These are phyloP conservation scores for Furcifer pardalis DNA, from an alignment of 2,797 vertebrate species.

Conservation along the genomic window DNA sequence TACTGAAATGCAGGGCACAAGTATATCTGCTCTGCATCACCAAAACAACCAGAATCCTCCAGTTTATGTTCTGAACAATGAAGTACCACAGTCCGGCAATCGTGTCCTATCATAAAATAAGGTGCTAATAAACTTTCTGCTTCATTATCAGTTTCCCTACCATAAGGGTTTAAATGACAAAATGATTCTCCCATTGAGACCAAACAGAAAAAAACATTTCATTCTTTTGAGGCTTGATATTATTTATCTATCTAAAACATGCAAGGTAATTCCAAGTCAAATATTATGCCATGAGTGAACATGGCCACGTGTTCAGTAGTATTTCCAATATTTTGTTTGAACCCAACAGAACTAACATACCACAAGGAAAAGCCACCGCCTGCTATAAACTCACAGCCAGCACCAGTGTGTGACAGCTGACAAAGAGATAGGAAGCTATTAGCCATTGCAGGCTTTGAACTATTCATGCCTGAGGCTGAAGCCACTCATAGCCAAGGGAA, in stretches of 20 bases:
- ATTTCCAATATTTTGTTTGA: background rate
- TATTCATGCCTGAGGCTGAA: slow-evolving; percentile 19
- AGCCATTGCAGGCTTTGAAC: slow-evolving; percentile 42
- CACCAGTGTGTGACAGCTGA: slow-evolving; percentile 42
- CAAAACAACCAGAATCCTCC: slow-evolving; percentile 53
- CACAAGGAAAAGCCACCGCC: background rate
- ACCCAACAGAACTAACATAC: slow-evolving; percentile 40
- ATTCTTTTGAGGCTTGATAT: background rate
- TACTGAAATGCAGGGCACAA: slow-evolving; percentile 51
- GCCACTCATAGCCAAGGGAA: slow-evolving; percentile 2
- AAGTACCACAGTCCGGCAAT: slow-evolving; percentile 50
- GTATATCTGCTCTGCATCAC: slow-evolving; percentile 43
- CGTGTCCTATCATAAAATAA: slow-evolving; percentile 11
- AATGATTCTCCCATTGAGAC: slow-evolving; percentile 5
- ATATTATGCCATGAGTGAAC: slow-evolving; percentile 39
- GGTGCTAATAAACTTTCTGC: slow-evolving; percentile 3
- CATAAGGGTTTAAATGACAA: background rate
- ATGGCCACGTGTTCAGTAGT: background rate
- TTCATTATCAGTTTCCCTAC: slow-evolving; percentile 7
- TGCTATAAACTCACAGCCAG: slow-evolving; percentile 39
- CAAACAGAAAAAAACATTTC: background rate
- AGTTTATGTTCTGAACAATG: slow-evolving; percentile 43
- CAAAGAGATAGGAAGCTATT: slow-evolving; percentile 27
- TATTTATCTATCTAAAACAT: slow-evolving; percentile 32
- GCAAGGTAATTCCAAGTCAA: slow-evolving; percentile 48